phyloP scores from a whole-genome alignment of 2,113 vertebrate genomes.

The Rhynchomys soricoides region DNA sequence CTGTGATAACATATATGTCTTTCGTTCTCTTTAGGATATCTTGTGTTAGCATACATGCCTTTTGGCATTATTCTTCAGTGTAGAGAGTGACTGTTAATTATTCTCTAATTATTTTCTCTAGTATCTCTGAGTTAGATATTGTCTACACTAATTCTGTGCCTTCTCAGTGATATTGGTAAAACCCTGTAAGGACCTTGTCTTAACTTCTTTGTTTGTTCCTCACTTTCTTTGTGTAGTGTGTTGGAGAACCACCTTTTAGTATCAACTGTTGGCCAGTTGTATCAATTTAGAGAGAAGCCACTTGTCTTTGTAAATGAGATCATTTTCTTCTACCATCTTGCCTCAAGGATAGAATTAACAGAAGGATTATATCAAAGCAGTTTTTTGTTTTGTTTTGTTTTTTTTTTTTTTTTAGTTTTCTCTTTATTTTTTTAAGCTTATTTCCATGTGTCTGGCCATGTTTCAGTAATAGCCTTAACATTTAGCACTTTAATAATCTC shows the following conservation, averaged over 20 bases:
- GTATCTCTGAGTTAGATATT: background rate
- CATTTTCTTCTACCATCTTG: background rate
- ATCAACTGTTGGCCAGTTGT: background rate
- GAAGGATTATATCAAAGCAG: slow-evolving; percentile 31
- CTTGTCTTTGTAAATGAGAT: slow-evolving; percentile 10
- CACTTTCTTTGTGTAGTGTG: background rate
- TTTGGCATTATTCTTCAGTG: background rate
- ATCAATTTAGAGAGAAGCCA: slow-evolving; percentile 3
- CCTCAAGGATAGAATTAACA: slow-evolving; percentile 39
- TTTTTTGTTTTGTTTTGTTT: slow-evolving; percentile 51
- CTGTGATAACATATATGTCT: background rate
- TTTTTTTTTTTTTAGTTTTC: slow-evolving; percentile 57
- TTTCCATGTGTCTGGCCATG: slow-evolving; percentile 29
- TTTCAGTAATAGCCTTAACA: slow-evolving; percentile 52
- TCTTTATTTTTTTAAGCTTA: slow-evolving; percentile 11
- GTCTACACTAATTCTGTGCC: background rate
- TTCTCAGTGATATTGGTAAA: background rate
- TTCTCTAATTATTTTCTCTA: background rate
- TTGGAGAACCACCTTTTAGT: background rate
- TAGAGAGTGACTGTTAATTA: background rate
- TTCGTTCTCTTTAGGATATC: background rate
- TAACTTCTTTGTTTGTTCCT: background rate
- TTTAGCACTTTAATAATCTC: slow-evolving; percentile 52
- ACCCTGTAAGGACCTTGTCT: background rate
- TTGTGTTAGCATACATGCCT: background rate